Evolutionary conservation across 2,888 invertebrate species (phyloP), one percentile per base, ranked within the genome.

Genomic region (Synergus laeviventris): DNA sequence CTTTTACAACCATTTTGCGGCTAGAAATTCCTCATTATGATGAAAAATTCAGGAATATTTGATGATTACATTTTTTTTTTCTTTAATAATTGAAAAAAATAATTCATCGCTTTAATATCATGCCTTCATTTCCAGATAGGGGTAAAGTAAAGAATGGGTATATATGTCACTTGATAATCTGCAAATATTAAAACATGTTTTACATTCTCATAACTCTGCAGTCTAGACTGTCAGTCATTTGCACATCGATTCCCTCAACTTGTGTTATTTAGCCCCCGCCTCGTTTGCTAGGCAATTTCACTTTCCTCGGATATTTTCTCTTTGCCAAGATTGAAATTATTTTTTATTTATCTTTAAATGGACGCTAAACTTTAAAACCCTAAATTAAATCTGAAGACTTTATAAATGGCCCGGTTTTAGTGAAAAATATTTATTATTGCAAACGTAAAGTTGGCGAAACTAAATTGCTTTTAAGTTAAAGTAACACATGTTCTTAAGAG

Each of bases 181-280:
- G 38, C 21, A 12, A 64, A 24, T 21, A 66, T 66, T 66, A 21
- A 66, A 42, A 38, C 1, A 31, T 31, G 31, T 60, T 66, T 8
- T 14, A 39, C 14, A 31, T 31, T 16, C 31, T 66, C 16, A 14
- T 39, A 64, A 64, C 21, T 45, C 42, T 14, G 18, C 18, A 42
- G 42, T 66, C 24, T 24, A 45, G 66, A 21, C 42, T 66, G 21
- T 4, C 21, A 66, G 24, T 14, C 66, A 66, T 66, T 45, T 24
- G 16, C 66, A 66, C 24, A 66, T 66, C 66, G 66, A 66, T 66
- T 21, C 66, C 18, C 16, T 31, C 60, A 31, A 31, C 16, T 45
- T 66, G 42, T 66, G 66, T 42, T 66, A 66, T 66, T 66, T 66
- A 45, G 66, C 24, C 42, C 21, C 66, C 24, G 24, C 21, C 66